phyloP scores from a whole-genome alignment of 2,113 vertebrate genomes.

The Ceyx cyanopectus region DNA sequence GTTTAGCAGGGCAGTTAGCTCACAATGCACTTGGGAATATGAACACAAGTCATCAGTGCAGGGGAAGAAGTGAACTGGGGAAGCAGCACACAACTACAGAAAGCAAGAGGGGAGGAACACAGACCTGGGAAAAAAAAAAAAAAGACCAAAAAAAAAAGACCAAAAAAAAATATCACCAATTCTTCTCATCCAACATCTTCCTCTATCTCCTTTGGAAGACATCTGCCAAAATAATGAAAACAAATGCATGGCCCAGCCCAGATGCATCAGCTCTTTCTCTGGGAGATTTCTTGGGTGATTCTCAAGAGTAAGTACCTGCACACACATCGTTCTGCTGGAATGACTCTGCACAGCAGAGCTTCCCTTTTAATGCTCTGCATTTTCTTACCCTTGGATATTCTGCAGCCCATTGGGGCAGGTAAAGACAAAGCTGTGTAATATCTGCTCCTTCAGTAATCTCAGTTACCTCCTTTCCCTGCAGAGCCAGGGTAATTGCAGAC shows the following conservation, averaged over 20 bases:
- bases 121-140: neutral
- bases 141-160: neutral
- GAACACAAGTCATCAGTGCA: neutral
- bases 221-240: neutral
- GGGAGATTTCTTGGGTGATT: neutral
- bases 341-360: neutral
- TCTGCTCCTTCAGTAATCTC: neutral
- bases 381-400: neutral
- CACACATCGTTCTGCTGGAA: neutral
- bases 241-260: neutral
- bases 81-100: neutral
- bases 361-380: neutral
- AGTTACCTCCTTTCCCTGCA: neutral
- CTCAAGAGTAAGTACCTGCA: neutral
- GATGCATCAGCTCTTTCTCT: neutral
- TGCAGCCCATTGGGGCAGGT: neutral
- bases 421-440: neutral
- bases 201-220: neutral
- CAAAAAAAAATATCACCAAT: neutral
- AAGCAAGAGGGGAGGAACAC: neutral
- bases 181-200: neutral
- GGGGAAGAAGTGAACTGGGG: fast-evolving
- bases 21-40: neutral
- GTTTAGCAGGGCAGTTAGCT: neutral
- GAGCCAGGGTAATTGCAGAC: neutral